phyloP scores from a whole-genome alignment of 2,888 invertebrate genomes.

The Ormyrus nitidulus region DNA sequence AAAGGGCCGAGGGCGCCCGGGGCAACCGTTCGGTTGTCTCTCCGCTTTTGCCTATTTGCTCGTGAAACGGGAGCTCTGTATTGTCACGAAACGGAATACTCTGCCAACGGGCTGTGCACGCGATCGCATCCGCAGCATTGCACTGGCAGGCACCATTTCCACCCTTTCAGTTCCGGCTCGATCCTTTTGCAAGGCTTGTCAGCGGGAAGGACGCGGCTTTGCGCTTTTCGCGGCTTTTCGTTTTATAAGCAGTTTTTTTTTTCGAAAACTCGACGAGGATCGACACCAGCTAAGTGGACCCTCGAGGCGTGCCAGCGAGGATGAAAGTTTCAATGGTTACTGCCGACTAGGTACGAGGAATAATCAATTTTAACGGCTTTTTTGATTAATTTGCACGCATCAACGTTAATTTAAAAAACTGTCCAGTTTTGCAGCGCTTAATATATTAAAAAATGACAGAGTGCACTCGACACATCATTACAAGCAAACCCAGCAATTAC shows the following conservation, averaged over 20 bases:
- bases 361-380: too few species aligned
- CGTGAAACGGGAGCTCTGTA: conserved; percentile 55
- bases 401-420: too few species aligned
- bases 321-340: too few species aligned
- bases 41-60: conserved; percentile 55
- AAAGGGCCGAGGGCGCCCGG: background rate
- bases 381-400: too few species aligned
- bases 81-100: conserved; percentile 69
- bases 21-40: background rate
- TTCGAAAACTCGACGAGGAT: too few species aligned
- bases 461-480: background rate
- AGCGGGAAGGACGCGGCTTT: background rate
- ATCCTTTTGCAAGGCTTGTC: conserved; percentile 23
- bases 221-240: background rate
- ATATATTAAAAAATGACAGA: too few species aligned
- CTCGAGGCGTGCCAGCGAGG: too few species aligned
- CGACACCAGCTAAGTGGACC: too few species aligned
- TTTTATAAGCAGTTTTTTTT: background rate
- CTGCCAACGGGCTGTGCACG: conserved; percentile 70
- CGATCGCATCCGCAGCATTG: conserved; percentile 65
- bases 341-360: too few species aligned
- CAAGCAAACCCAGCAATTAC: background rate
- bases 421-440: too few species aligned
- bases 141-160: conserved; percentile 64
- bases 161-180: conserved; percentile 19